phyloP scores from a whole-genome alignment of 2,888 invertebrate species.

The Micropterix aruncella region DNA sequence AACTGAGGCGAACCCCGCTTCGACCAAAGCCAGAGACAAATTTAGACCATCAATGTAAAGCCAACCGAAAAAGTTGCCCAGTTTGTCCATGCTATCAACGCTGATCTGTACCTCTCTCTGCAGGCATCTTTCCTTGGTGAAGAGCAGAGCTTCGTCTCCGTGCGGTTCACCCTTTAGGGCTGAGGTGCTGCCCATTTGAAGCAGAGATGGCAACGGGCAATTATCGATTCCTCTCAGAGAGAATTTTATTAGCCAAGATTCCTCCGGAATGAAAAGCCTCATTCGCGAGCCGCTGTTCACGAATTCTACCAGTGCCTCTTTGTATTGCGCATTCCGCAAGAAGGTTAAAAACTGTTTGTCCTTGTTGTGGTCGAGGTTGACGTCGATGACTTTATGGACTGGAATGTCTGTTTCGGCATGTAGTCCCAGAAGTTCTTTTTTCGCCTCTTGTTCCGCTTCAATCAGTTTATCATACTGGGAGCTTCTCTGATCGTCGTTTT shows the following conservation, averaged over 20 bases:
- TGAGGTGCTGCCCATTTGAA: slow-evolving; percentile 46
- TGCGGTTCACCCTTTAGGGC: slow-evolving; percentile 74
- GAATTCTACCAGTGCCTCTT: slow-evolving; percentile 91
- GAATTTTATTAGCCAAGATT: slow-evolving; percentile 87
- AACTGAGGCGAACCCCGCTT: slow-evolving; percentile 82
- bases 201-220: slow-evolving; percentile 75
- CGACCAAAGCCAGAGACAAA: slow-evolving; percentile 79
- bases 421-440: slow-evolving; percentile 64
- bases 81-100: slow-evolving; percentile 91
- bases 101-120: slow-evolving; percentile 91
- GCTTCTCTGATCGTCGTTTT: slow-evolving; percentile 93
- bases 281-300: slow-evolving; percentile 93
- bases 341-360: slow-evolving; percentile 89
- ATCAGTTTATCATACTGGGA: slow-evolving; percentile 85
- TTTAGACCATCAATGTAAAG: slow-evolving; percentile 82
- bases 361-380: slow-evolving; percentile 66
- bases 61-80: slow-evolving; percentile 96
- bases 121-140: slow-evolving; percentile 76
- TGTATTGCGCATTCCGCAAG: slow-evolving; percentile 78
- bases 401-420: slow-evolving; percentile 82
- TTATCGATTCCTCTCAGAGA: slow-evolving; percentile 60
- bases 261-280: slow-evolving; percentile 86
- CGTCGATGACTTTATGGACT: slow-evolving; percentile 66
- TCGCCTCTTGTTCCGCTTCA: slow-evolving; percentile 87
- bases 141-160: slow-evolving; percentile 85